Conservation (phyloP, 2,888 invertebrate genomes). For the Sesia apiformis region DNA sequence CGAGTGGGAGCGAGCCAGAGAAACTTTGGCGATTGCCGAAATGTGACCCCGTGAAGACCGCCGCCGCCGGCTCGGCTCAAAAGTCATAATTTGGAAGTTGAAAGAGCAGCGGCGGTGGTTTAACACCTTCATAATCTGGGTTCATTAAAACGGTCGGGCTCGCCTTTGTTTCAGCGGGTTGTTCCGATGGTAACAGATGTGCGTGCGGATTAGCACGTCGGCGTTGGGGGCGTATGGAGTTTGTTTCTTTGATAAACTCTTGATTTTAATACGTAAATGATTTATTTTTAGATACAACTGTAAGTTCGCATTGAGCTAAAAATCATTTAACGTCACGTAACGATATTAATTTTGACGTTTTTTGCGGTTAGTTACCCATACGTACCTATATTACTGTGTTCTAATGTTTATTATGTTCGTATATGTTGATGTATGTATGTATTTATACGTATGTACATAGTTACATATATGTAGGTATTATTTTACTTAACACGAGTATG, state of each 20-base stretch:
- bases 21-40: conserved; percentile 57
- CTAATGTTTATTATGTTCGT: too few relatives aligned
- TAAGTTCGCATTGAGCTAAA: too few relatives aligned
- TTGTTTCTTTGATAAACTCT: background rate
- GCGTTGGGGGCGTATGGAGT: conserved; percentile 33
- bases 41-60: conserved; percentile 59
- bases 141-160: conserved; percentile 66
- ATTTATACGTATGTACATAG: too few relatives aligned
- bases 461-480: too few relatives aligned
- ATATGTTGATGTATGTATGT: too few relatives aligned
- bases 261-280: too few relatives aligned
- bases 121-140: conserved; percentile 73
- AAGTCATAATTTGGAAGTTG: conserved; percentile 71
- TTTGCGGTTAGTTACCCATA: too few relatives aligned
- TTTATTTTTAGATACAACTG: background rate
- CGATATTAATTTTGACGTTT: too few relatives aligned
- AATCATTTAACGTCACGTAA: too few relatives aligned
- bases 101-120: conserved; percentile 63
- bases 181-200: conserved; percentile 68
- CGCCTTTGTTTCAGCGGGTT: conserved; percentile 71
- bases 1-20: conserved; percentile 41
- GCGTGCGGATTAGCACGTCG: conserved; percentile 63
- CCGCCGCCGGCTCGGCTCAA: conserved; percentile 45
- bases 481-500: too few relatives aligned
- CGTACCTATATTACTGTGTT: too few relatives aligned